A percentile compares a stretch with the other conserved stretches of the same genome.
Conservation (phyloP, 2,888 invertebrate species). For the Dromius quadrimaculatus region DNA sequence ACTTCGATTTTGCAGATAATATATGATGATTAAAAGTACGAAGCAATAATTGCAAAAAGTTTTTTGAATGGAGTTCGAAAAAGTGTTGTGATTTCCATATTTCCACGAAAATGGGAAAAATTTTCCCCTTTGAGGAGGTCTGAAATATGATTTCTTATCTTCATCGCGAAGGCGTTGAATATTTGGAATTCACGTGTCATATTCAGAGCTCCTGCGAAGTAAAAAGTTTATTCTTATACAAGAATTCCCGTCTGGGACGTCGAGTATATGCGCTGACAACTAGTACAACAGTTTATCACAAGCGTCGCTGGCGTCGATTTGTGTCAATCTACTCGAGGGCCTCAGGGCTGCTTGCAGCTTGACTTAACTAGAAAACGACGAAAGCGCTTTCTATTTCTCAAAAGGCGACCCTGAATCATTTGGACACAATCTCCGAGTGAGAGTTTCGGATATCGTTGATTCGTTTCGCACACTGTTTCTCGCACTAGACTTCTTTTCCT, state of each 20-base stretch:
- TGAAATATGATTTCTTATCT: conserved; percentile 23
- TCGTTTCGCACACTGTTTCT: conserved; percentile 8
- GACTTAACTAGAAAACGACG: conserved; percentile 13
- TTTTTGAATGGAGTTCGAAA: no score
- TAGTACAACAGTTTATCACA: conserved; percentile 37
- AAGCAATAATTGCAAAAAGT: no score
- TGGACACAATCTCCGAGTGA: conserved; percentile 42
- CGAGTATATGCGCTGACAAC: conserved; percentile 24
- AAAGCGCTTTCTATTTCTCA: conserved; percentile 19
- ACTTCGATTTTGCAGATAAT: no score
- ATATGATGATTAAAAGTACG: no score
- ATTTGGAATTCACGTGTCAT: conserved; percentile 21
- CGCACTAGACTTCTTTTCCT: neutral
- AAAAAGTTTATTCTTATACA: conserved; percentile 40
- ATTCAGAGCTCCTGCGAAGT: conserved; percentile 22
- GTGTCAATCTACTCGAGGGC: neutral
- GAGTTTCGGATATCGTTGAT: conserved; percentile 34
- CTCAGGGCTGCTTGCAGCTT: neutral
- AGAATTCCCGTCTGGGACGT: conserved; percentile 29
- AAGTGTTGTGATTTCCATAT: no score
- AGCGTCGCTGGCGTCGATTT: conserved; percentile 22
- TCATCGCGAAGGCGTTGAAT: conserved; percentile 4
- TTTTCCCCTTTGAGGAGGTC: neutral
- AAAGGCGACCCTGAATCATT: conserved; percentile 20
- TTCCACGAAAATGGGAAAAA: neutral